Evolutionary conservation across 2,113 vertebrate genomes (phyloP).

Genomic region (Phyllostomus discolor): DNA sequence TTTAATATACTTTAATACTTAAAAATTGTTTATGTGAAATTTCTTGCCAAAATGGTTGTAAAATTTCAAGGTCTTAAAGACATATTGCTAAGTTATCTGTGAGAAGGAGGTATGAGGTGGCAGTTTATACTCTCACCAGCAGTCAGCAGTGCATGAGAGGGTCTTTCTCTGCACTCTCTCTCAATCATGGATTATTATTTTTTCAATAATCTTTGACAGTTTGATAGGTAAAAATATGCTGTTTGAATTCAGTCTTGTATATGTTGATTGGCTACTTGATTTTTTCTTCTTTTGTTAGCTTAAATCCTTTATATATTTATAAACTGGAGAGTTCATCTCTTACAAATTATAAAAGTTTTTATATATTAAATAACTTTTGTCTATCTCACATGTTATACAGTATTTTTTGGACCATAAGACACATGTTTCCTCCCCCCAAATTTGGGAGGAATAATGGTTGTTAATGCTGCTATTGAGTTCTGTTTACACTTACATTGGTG

Average conservation of each 20-base stretch:
- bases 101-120: neutral
- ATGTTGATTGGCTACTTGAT: neutral
- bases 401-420: no score
- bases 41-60: neutral
- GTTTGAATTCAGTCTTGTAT: neutral
- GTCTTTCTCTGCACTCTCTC: neutral
- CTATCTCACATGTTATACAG: neutral
- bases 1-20: neutral
- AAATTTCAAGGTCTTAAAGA: neutral
- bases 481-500: no score
- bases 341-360: neutral
- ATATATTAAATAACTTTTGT: neutral
- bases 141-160: neutral
- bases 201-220: neutral
- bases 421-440: no score
- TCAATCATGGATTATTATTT: neutral
- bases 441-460: no score
- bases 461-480: no score
- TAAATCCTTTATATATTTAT: neutral
- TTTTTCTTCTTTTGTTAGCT: neutral
- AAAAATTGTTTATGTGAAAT: neutral
- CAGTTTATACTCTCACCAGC: neutral
- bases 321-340: neutral
- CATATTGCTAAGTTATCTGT: neutral
- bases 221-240: neutral